phyloP scores from a whole-genome alignment of 2,797 vertebrate genomes.

The Thunnus albacares region DNA sequence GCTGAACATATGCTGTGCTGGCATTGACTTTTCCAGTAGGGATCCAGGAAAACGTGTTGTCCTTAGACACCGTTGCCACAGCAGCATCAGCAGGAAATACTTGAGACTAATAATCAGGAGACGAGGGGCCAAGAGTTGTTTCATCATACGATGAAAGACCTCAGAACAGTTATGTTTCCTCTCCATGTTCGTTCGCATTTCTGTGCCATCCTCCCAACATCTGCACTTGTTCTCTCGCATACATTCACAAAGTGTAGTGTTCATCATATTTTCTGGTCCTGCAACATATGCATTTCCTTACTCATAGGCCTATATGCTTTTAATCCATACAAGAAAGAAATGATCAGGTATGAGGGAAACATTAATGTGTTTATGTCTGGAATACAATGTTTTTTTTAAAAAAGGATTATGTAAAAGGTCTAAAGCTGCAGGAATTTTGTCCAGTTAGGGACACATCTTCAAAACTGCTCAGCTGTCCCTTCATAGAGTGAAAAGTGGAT shows the following conservation, averaged over 20 bases:
- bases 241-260: neutral
- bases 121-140: conserved; percentile 53
- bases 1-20: conserved; percentile 71
- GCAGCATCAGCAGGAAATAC: conserved; percentile 78
- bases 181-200: conserved; percentile 43
- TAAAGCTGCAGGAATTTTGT: neutral
- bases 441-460: neutral
- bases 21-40: conserved; percentile 56
- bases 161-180: conserved; percentile 45
- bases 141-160: conserved; percentile 59
- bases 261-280: conserved; percentile 4
- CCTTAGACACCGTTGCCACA: conserved; percentile 85
- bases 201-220: conserved; percentile 55
- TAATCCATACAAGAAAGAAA: neutral
- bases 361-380: neutral
- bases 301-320: conserved; percentile 1
- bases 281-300: neutral
- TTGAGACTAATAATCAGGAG: conserved; percentile 67
- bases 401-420: neutral
- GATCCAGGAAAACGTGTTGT: conserved; percentile 77
- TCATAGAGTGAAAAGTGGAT: conserved; percentile 20
- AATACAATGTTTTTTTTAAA: neutral
- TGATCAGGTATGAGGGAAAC: conserved; percentile 1
- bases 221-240: conserved; percentile 35
- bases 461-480: conserved; percentile 2